phyloP scores from a whole-genome alignment of 2,888 invertebrate genomes.

The Chrysolina oricalcia region DNA sequence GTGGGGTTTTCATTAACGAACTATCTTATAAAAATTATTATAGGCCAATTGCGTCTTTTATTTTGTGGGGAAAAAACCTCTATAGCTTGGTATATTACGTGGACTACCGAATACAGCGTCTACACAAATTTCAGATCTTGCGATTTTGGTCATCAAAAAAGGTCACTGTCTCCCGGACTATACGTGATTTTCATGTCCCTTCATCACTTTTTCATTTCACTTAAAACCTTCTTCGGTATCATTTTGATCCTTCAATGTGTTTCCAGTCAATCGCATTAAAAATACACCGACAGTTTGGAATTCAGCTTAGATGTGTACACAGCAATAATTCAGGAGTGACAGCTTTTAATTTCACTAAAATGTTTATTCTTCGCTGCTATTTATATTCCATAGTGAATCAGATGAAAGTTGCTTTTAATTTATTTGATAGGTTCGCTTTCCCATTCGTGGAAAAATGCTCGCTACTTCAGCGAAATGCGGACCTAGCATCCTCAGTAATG shows the following conservation, averaged over 20 bases:
- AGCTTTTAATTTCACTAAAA: constrained; percentile 14
- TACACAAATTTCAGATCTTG: too few species aligned
- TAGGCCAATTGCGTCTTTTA: too few species aligned
- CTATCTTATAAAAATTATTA: too few species aligned
- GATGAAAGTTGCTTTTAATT: constrained; percentile 9
- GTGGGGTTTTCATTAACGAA: too few species aligned
- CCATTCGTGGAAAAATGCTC: neutral
- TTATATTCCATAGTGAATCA: neutral
- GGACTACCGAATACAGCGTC: too few species aligned
- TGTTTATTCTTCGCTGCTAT: constrained; percentile 9
- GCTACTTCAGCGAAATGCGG: neutral
- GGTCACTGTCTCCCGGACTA: too few species aligned
- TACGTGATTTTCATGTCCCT: too few species aligned
- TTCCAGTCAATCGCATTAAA: neutral
- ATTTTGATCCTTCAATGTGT: neutral
- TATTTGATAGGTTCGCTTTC: constrained; percentile 2
- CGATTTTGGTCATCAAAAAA: too few species aligned
- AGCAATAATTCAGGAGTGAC: constrained; percentile 10
- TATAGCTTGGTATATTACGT: too few species aligned
- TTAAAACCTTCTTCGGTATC: neutral
- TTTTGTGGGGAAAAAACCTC: too few species aligned
- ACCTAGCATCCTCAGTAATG: neutral
- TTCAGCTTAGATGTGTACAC: neutral
- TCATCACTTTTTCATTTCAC: too few species aligned
- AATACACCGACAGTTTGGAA: neutral